These are phyloP conservation scores for Apodemus speciosus DNA, from an alignment of 2,113 vertebrate species.

Conservation along the genomic window DNA sequence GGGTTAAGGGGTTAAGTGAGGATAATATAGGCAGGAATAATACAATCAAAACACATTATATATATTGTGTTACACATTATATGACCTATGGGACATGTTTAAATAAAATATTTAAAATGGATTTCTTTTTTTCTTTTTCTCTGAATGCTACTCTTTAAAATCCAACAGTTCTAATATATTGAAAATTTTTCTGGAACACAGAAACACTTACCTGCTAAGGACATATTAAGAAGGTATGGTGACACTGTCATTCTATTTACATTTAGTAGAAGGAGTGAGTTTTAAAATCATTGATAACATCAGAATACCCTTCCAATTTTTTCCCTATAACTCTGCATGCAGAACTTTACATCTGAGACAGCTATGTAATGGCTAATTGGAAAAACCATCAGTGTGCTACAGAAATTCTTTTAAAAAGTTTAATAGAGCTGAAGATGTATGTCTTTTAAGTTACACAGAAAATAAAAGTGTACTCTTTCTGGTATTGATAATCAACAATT, in stretches of 20 bases:
- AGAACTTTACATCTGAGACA: conserved; percentile 38
- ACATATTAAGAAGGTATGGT: conserved; percentile 13
- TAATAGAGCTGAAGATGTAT: neutral
- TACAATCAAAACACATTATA: neutral
- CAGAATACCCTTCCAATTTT: neutral
- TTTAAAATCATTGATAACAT: conserved; percentile 1
- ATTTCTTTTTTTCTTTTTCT: neutral
- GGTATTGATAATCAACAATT: conserved; percentile 26
- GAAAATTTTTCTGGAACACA: conserved; percentile 27
- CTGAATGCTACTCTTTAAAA: conserved; percentile 27
- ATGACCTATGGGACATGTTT: no score
- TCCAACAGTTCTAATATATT: conserved; percentile 11
- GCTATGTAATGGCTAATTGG: neutral
- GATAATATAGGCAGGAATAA: neutral
- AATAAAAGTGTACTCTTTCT: conserved; percentile 38
- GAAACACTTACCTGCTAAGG: conserved; percentile 40
- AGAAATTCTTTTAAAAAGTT: conserved; percentile 46
- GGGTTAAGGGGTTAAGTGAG: neutral
- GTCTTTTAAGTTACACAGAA: conserved; percentile 38
- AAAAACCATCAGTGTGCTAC: conserved; percentile 38
- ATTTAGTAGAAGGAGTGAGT: conserved; percentile 5
- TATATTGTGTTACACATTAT: neutral
- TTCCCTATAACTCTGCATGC: conserved; percentile 14
- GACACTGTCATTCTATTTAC: conserved; percentile 4
- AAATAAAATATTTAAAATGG: neutral